These are phyloP conservation scores for Alentia gelatinosa DNA, from an alignment of 2,888 invertebrate genomes.

Conservation along the genomic window DNA sequence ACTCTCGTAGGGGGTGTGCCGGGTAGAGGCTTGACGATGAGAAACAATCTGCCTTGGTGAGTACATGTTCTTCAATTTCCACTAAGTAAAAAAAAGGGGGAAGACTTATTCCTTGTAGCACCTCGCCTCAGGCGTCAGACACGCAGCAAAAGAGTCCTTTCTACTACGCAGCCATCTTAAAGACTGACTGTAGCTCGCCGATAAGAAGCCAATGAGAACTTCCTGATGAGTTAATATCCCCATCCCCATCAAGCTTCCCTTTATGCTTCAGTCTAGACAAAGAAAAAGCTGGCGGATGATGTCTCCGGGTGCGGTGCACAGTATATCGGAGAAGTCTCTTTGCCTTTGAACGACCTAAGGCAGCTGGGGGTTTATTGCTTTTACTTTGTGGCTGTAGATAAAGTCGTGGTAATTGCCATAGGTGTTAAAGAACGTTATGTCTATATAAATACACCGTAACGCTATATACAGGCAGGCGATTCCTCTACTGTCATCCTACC, in stretches of 20 bases:
- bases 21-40: slow-evolving; percentile 38
- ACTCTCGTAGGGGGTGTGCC: not conserved
- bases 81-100: not conserved
- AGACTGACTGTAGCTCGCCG: not conserved
- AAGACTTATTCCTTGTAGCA: not conserved
- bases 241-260: not conserved
- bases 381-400: not conserved
- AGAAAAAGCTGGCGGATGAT: not conserved
- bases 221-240: not conserved
- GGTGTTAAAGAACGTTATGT: not conserved
- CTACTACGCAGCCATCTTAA: not conserved
- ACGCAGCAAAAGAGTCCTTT: not conserved
- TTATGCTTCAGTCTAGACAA: not conserved
- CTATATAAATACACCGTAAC: not conserved
- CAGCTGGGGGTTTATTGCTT: not conserved
- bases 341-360: not conserved
- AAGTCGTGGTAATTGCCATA: not conserved
- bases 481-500: not conserved
- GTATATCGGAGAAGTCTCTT: not conserved
- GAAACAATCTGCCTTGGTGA: slow-evolving; percentile 30
- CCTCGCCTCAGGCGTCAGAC: not conserved
- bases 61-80: slow-evolving; percentile 44
- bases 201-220: not conserved
- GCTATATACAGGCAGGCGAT: not conserved
- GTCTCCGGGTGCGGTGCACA: not conserved